A percentile compares a stretch with the other conserved stretches of the same genome.
phyloP scores from a whole-genome alignment of 2,797 vertebrate species.

The Hoplostethus atlanticus region DNA sequence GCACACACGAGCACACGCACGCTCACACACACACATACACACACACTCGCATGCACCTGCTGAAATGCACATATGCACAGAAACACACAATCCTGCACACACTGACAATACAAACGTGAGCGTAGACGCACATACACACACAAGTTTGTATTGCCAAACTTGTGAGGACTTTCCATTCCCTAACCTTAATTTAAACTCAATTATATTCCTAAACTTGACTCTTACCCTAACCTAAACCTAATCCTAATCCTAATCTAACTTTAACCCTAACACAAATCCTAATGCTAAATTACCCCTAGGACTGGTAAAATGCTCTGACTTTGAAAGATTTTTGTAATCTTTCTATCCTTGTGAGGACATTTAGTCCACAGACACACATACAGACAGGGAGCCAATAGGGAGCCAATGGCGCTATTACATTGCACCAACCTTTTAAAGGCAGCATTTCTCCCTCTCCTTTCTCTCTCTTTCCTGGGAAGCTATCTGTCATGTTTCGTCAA shows the following conservation, averaged over 20 bases:
- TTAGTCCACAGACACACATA: constrained; percentile 1
- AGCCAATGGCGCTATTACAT: constrained; percentile 35
- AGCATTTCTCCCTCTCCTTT: constrained; percentile 18
- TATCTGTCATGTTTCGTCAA: constrained; percentile 45
- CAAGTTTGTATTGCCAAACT: not conserved
- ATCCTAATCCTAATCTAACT: too few relatives aligned
- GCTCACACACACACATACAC: constrained; percentile 9
- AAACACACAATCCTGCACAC: not conserved
- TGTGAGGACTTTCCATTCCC: too few relatives aligned
- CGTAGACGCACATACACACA: not conserved
- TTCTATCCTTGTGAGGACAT: too few relatives aligned
- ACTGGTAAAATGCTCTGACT: too few relatives aligned
- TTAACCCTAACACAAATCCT: too few relatives aligned
- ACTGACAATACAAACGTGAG: not conserved
- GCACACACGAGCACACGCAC: not conserved
- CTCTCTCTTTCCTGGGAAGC: constrained; percentile 33
- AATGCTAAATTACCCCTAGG: too few relatives aligned
- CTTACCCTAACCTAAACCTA: too few relatives aligned
- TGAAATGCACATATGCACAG: not conserved
- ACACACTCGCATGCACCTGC: not conserved
- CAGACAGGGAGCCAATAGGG: not conserved
- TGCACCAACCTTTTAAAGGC: constrained; percentile 36
- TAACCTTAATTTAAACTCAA: too few relatives aligned
- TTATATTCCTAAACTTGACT: too few relatives aligned
- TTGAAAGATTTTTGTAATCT: too few relatives aligned